Conservation (phyloP, 2,888 invertebrate species). For the Machimus rusticus region DNA sequence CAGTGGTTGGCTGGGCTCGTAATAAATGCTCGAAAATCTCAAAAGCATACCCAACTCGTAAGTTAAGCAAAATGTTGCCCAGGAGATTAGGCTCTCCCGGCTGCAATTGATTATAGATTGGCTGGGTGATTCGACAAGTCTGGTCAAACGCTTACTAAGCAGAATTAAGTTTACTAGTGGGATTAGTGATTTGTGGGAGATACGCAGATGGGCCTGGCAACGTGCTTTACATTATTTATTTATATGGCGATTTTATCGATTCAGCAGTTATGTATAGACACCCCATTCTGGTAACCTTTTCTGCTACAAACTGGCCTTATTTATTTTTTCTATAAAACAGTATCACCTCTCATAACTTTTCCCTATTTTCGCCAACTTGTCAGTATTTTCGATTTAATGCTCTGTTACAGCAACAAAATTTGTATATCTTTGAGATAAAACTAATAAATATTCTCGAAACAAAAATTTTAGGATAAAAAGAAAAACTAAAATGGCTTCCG, state of each 20-base stretch:
- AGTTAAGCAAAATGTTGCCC: neutral
- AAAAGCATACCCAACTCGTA: neutral
- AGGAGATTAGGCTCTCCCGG: neutral
- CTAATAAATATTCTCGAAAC: too few species aligned
- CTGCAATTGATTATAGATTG: conserved; percentile 14
- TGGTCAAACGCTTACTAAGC: neutral
- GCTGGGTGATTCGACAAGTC: conserved; percentile 3
- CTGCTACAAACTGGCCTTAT: neutral
- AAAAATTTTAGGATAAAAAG: too few species aligned
- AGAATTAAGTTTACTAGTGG: neutral
- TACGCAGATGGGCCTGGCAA: neutral
- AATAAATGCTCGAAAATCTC: neutral
- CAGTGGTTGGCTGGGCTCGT: neutral
- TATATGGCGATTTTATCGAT: neutral
- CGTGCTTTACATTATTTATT: neutral
- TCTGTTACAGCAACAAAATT: neutral
- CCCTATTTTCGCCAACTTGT: neutral
- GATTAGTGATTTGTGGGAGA: neutral
- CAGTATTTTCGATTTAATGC: neutral
- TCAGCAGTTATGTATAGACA: neutral
- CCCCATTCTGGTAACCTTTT: neutral
- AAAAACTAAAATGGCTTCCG: neutral
- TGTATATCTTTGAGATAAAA: too few species aligned
- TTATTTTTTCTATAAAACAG: neutral
- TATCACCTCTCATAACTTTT: neutral